Percentiles rank a stretch among this genome's conserved stretches.
phyloP scores from a whole-genome alignment of 2,113 vertebrate species.

The Natator depressus region DNA sequence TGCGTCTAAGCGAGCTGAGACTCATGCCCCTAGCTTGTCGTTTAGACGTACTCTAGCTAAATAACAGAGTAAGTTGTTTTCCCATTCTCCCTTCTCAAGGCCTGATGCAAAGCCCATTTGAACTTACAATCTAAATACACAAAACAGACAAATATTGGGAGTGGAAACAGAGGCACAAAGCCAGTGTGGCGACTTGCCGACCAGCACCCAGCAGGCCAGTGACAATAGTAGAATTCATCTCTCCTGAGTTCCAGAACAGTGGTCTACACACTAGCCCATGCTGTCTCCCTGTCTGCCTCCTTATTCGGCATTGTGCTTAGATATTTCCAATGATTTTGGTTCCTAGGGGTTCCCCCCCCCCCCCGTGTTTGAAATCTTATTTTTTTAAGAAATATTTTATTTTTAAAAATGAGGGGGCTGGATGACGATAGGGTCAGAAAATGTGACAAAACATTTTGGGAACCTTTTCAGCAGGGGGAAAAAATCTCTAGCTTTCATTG shows the following conservation, averaged over 20 bases:
- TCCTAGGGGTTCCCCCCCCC: background rate
- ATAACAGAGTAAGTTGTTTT: background rate
- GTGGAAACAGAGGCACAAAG: background rate
- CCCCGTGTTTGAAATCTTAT: background rate
- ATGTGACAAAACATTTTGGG: background rate
- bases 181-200: background rate
- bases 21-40: background rate
- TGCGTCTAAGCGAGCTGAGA: background rate
- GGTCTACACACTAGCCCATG: background rate
- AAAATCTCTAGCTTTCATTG: slow-evolving; percentile 6
- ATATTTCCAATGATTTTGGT: background rate
- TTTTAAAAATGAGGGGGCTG: background rate
- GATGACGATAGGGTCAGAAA: slow-evolving; percentile 11
- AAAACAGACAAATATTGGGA: background rate
- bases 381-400: background rate
- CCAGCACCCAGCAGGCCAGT: background rate
- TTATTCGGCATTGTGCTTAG: slow-evolving; percentile 20
- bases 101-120: background rate
- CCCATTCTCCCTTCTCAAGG: background rate
- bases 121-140: background rate
- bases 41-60: background rate
- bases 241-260: background rate
- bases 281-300: background rate
- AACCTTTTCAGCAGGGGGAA: background rate
- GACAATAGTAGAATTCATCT: background rate